These are phyloP conservation scores for Panopea generosa DNA, from an alignment of 2,888 invertebrate genomes.

Conservation along the genomic window DNA sequence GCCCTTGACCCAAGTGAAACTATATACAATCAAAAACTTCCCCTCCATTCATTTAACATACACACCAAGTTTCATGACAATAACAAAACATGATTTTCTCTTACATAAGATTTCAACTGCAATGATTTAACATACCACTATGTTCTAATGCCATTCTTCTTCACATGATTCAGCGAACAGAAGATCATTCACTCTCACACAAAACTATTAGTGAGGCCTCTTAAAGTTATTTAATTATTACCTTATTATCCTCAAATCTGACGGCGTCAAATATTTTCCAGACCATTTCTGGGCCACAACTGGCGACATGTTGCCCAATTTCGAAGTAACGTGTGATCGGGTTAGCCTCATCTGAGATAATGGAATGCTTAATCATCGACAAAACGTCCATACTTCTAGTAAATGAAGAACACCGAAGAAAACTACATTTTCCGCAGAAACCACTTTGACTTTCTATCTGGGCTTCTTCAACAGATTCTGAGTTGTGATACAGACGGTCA, in stretches of 20 bases:
- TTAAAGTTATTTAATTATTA: no score
- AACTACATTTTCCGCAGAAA: conserved; percentile 54
- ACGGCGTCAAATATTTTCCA: conserved; percentile 97
- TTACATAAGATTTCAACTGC: no score
- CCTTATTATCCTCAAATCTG: conserved; percentile 95
- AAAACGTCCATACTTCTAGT: conserved; percentile 79
- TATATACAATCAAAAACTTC: no score
- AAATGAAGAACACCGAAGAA: conserved; percentile 51
- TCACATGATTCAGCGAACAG: no score
- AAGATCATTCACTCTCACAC: no score
- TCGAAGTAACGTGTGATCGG: conserved; percentile 95
- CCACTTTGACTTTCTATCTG: conserved; percentile 2
- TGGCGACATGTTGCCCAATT: conserved; percentile 92
- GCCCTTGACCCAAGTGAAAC: no score
- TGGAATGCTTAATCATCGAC: conserved; percentile 79
- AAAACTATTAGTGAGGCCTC: no score
- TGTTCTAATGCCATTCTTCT: no score
- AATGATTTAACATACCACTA: no score
- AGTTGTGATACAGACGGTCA: neutral
- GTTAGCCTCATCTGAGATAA: conserved; percentile 84
- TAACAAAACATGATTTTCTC: no score
- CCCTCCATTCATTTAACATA: no score
- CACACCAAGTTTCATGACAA: no score
- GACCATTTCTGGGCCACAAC: conserved; percentile 94
- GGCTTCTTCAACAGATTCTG: neutral